Conservation (phyloP, 35 echinoderm and acorn worm genomes). For the Strongylocentrotus purpuratus region DNA sequence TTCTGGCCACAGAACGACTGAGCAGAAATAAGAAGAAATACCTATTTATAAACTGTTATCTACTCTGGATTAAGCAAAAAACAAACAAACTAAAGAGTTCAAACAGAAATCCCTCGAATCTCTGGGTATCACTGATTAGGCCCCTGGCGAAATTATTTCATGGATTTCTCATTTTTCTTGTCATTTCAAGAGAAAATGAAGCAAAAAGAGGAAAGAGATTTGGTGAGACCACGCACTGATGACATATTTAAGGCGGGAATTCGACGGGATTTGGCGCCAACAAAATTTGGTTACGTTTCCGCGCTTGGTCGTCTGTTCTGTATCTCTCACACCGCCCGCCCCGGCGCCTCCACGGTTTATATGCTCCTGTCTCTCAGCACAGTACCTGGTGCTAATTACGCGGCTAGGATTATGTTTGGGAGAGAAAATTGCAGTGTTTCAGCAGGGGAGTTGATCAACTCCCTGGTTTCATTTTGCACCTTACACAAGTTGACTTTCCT, state of each 20-base stretch:
- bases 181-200: neutral
- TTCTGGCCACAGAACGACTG: neutral
- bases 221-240: slow-evolving; percentile 6
- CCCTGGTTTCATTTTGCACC: neutral
- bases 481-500: neutral
- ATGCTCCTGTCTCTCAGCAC: neutral
- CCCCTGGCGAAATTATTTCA: slow-evolving; percentile 8
- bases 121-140: slow-evolving; percentile 38
- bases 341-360: neutral
- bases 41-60: neutral
- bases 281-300: slow-evolving; percentile 37
- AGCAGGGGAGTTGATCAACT: no score
- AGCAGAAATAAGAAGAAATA: neutral
- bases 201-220: slow-evolving; percentile 14
- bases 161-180: slow-evolving; percentile 1
- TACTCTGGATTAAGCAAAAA: neutral
- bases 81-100: neutral
- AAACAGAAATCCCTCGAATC: neutral
- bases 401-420: neutral
- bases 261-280: slow-evolving; percentile 28
- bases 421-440: slow-evolving; percentile 15
- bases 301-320: slow-evolving; percentile 22
- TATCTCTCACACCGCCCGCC: neutral
- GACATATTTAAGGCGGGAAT: slow-evolving; percentile 36
- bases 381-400: slow-evolving; percentile 33